Percentiles rank a stretch among this genome's conserved stretches.
Conservation (phyloP, 2,888 invertebrate genomes). For the Drosophila merina region DNA sequence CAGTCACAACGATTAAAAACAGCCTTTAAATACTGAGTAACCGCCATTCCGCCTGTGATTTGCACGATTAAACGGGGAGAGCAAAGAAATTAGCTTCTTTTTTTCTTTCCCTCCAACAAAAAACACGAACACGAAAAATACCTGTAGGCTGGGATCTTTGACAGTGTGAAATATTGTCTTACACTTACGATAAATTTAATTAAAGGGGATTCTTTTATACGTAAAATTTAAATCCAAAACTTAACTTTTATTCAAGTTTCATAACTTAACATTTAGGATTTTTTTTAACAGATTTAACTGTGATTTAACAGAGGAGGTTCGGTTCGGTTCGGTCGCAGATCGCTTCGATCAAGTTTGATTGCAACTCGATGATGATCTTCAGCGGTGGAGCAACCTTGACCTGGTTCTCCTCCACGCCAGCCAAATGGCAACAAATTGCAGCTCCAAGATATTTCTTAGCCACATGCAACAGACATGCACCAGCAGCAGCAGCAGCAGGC, state of each 20-base stretch:
- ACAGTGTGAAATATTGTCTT: slow-evolving; percentile 5
- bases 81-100: slow-evolving; percentile 20
- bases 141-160: slow-evolving; percentile 26
- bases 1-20: slow-evolving; percentile 39
- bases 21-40: slow-evolving; percentile 36
- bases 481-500: slow-evolving; percentile 7
- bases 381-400: slow-evolving; percentile 65
- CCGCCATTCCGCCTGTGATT: slow-evolving; percentile 27
- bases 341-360: slow-evolving; percentile 41
- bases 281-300: too few relatives aligned
- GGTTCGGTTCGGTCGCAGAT: slow-evolving; percentile 32
- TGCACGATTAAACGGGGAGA: slow-evolving; percentile 41
- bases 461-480: slow-evolving; percentile 42
- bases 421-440: slow-evolving; percentile 46
- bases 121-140: slow-evolving; percentile 35
- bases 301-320: too few relatives aligned
- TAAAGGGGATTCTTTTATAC: neutral
- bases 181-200: neutral
- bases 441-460: slow-evolving; percentile 36
- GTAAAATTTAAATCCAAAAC: too few relatives aligned
- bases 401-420: slow-evolving; percentile 62
- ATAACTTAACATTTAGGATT: too few relatives aligned
- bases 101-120: slow-evolving; percentile 21
- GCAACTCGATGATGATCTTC: slow-evolving; percentile 61
- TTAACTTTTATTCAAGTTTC: too few relatives aligned